Percentiles rank a stretch among this genome's conserved stretches.
These are phyloP conservation scores for Anguilla anguilla DNA, from an alignment of 2,797 vertebrate genomes.

Conservation along the genomic window DNA sequence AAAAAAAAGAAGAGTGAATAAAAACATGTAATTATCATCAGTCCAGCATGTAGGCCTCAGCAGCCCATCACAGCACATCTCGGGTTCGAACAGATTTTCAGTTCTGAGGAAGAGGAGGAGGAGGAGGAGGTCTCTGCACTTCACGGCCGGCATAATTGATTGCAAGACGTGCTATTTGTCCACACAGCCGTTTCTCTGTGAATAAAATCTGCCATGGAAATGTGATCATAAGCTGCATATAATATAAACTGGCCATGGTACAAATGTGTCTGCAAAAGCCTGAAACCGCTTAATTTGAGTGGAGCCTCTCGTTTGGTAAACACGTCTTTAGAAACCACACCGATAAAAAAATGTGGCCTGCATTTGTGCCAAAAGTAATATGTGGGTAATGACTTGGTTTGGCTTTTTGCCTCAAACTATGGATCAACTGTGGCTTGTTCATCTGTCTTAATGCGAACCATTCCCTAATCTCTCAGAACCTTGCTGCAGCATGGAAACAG, in stretches of 20 bases:
- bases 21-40: too few species aligned
- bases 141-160: too few species aligned
- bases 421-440: conserved; percentile 69
- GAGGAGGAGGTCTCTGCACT: too few species aligned
- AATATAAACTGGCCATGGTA: conserved; percentile 46
- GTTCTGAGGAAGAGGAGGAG: too few species aligned
- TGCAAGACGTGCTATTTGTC: too few species aligned
- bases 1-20: too few species aligned
- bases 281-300: conserved; percentile 63
- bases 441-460: conserved; percentile 70
- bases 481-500: neutral
- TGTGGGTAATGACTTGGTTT: conserved; percentile 72
- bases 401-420: conserved; percentile 61
- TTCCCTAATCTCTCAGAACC: conserved; percentile 38
- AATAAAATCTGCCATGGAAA: too few species aligned
- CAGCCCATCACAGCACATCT: too few species aligned
- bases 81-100: too few species aligned
- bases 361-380: conserved; percentile 44
- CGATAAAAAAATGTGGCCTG: conserved; percentile 57
- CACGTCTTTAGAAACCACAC: conserved; percentile 70
- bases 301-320: conserved; percentile 72
- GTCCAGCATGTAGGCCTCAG: too few species aligned
- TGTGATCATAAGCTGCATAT: conserved; percentile 44
- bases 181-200: too few species aligned
- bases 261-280: conserved; percentile 66